A percentile compares a stretch with the other conserved stretches of the same genome.
Evolutionary conservation across 2,797 vertebrate species (phyloP).

Genomic region (Phaenicophaeus curvirostris): DNA sequence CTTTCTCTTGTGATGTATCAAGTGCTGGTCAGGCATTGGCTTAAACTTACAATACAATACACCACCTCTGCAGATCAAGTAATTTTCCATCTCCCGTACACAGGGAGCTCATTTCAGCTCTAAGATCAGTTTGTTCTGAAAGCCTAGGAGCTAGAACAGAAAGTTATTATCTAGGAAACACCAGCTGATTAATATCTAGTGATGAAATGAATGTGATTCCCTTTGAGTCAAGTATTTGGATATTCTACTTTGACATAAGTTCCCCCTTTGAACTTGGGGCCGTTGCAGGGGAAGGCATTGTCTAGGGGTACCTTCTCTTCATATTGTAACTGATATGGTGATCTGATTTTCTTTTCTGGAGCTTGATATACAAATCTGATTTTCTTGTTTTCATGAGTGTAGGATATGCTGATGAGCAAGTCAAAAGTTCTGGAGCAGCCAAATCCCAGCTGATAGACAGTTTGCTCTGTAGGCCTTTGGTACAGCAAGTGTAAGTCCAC

Average conservation of each 20-base stretch:
- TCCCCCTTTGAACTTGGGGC: background rate
- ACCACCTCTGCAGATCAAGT: no score
- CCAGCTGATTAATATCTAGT: background rate
- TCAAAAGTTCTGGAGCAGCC: background rate
- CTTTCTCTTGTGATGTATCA: no score
- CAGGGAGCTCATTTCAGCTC: background rate
- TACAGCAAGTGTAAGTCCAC: background rate
- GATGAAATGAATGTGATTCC: background rate
- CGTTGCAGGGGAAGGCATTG: background rate
- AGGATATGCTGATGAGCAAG: background rate
- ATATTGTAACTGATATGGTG: background rate
- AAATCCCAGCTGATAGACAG: background rate
- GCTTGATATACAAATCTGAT: background rate
- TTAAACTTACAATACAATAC: no score
- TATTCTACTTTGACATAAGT: background rate
- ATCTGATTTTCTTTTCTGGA: background rate
- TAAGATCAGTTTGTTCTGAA: background rate
- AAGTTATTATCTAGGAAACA: background rate
- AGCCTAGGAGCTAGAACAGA: background rate
- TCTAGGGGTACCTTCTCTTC: background rate
- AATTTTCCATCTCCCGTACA: no score
- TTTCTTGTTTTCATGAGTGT: background rate
- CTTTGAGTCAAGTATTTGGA: background rate
- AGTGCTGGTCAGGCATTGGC: no score
- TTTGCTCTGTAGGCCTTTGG: background rate